These are phyloP conservation scores for Gonatopus flavifemur DNA, from an alignment of 1,140 invertebrate species.

Conservation along the genomic window DNA sequence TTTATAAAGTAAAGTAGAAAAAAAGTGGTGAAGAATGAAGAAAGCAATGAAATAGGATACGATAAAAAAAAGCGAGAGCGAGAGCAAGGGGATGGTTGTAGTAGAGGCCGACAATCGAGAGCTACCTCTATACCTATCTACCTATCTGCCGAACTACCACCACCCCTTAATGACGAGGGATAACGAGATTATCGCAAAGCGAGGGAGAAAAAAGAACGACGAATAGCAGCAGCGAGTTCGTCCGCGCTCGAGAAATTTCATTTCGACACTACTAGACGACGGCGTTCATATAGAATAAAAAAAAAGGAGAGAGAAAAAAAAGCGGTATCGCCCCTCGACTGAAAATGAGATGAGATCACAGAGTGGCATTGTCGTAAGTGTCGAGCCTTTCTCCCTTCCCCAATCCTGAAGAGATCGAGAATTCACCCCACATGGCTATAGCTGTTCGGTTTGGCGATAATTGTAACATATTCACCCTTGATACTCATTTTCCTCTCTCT, in stretches of 20 bases:
- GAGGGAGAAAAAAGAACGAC: constrained; percentile 9
- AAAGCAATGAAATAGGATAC: too few relatives aligned
- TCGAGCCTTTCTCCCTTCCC: constrained; percentile 22
- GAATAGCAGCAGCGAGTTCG: not conserved
- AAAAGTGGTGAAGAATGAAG: too few relatives aligned
- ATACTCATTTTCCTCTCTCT: not conserved
- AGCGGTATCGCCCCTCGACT: constrained; percentile 14
- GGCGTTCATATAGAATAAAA: constrained; percentile 20
- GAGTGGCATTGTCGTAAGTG: constrained; percentile 47
- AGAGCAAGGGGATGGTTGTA: not conserved
- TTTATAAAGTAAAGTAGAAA: too few relatives aligned
- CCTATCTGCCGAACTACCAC: not conserved
- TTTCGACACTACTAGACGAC: constrained; percentile 18
- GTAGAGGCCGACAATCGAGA: not conserved
- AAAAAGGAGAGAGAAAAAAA: constrained; percentile 2
- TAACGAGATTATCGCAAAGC: constrained; percentile 34
- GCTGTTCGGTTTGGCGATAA: constrained; percentile 53
- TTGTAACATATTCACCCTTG: constrained; percentile 55
- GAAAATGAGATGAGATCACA: too few relatives aligned
- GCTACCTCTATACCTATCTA: not conserved
- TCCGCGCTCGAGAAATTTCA: constrained; percentile 40
- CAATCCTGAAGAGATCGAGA: too few relatives aligned
- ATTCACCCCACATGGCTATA: too few relatives aligned
- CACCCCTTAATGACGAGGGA: constrained; percentile 22
- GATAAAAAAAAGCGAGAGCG: not conserved